A percentile compares a stretch with the other conserved stretches of the same genome.
Evolutionary conservation across 2,888 invertebrate species (phyloP).

Genomic region (Sturmia bella): DNA sequence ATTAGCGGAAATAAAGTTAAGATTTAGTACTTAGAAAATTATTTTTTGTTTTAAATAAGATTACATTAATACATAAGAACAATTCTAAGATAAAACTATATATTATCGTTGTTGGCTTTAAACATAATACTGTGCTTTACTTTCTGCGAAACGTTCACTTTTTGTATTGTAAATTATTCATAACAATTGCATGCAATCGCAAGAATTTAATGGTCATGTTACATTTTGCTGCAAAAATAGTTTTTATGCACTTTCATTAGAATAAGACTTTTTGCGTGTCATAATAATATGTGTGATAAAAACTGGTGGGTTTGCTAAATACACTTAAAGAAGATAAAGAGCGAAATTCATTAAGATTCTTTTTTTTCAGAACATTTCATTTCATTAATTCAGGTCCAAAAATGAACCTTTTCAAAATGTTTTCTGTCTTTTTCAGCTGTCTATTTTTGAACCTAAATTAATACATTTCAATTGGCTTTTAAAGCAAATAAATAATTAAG

Average conservation of each 20-base stretch:
- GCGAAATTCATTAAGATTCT: too few relatives aligned
- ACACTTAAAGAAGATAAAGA: conserved; percentile 18
- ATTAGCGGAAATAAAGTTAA: too few relatives aligned
- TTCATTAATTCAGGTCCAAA: too few relatives aligned
- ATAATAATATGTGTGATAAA: conserved; percentile 61
- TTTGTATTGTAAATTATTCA: conserved; percentile 46
- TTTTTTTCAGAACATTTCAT: too few relatives aligned
- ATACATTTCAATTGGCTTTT: too few relatives aligned
- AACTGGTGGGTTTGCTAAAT: conserved; percentile 12
- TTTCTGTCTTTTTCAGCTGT: too few relatives aligned
- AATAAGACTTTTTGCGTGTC: conserved; percentile 56
- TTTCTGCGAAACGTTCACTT: conserved; percentile 24
- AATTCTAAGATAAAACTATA: neutral
- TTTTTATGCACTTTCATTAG: conserved; percentile 29
- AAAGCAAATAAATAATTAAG: too few relatives aligned
- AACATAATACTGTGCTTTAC: neutral
- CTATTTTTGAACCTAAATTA: too few relatives aligned
- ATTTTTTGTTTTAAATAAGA: too few relatives aligned
- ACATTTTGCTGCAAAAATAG: neutral
- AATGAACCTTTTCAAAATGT: too few relatives aligned
- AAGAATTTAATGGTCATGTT: conserved; percentile 27
- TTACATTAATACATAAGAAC: too few relatives aligned
- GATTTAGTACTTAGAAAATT: too few relatives aligned
- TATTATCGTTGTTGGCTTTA: neutral
- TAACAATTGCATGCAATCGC: conserved; percentile 49